phyloP scores from a whole-genome alignment of 2,797 vertebrate genomes.

The Limnodromus scolopaceus region DNA sequence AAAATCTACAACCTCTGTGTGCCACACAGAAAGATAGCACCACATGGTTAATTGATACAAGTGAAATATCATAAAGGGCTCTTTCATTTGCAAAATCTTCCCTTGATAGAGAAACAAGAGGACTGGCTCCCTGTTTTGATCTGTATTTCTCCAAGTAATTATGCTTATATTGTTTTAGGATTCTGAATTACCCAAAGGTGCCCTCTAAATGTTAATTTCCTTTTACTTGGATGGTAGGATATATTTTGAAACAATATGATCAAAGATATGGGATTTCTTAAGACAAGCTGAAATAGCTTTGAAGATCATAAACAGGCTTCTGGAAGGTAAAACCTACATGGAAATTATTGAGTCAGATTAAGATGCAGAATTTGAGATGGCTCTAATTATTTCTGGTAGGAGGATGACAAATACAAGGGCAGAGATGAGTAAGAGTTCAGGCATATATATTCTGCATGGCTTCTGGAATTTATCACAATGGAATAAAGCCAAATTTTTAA shows the following conservation, averaged over 20 bases:
- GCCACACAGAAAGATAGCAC: neutral
- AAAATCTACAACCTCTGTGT: neutral
- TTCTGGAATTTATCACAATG: neutral
- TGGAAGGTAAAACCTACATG: neutral
- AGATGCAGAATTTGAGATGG: neutral
- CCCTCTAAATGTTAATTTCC: neutral
- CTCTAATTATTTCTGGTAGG: constrained; percentile 1
- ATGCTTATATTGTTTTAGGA: neutral
- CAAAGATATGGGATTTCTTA: neutral
- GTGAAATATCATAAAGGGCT: neutral
- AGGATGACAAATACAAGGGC: neutral
- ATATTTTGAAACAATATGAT: constrained; percentile 31
- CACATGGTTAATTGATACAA: neutral
- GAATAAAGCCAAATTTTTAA: neutral
- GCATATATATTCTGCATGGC: neutral
- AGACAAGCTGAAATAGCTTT: constrained; percentile 2
- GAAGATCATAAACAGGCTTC: constrained; percentile 14
- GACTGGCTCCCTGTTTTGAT: neutral
- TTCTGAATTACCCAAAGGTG: constrained; percentile 11
- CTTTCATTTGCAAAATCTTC: neutral
- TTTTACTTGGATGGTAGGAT: neutral
- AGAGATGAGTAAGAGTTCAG: neutral
- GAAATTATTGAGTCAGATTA: constrained; percentile 39
- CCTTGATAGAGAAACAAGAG: neutral
- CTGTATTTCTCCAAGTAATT: neutral